These are phyloP conservation scores for Platycnemis pennipes DNA, from an alignment of 2,888 invertebrate genomes.

Conservation along the genomic window DNA sequence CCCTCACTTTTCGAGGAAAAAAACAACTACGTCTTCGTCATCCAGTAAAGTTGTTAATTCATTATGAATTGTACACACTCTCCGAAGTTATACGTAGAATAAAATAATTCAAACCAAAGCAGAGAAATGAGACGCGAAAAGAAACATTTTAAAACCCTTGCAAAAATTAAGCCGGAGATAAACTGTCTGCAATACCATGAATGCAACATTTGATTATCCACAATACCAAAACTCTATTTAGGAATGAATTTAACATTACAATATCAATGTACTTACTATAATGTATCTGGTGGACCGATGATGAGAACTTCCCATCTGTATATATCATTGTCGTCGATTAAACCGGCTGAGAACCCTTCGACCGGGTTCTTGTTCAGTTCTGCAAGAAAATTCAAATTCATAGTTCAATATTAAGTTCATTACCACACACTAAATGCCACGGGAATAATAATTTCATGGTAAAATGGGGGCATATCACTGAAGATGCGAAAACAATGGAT, in stretches of 20 bases:
- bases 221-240: background rate
- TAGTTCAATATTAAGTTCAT: background rate
- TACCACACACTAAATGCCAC: background rate
- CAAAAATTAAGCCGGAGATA: no score
- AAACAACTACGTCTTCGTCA: no score
- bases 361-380: conserved; percentile 99
- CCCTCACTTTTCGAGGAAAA: no score
- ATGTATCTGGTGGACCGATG: conserved; percentile 99
- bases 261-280: conserved; percentile 90
- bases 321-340: conserved; percentile 99
- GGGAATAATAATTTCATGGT: background rate
- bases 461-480: background rate
- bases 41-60: no score
- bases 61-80: no score
- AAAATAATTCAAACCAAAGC: no score
- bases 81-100: no score
- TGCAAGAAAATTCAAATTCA: conserved; percentile 80
- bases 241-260: background rate
- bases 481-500: background rate
- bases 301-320: conserved; percentile 99
- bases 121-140: no score
- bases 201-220: background rate
- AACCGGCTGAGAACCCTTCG: conserved; percentile 99
- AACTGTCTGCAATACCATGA: background rate
- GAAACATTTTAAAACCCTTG: no score